Percentiles rank a stretch among this genome's conserved stretches.
Evolutionary conservation across 2,888 invertebrate genomes (phyloP).

Genomic region (Cephus spinipes): DNA sequence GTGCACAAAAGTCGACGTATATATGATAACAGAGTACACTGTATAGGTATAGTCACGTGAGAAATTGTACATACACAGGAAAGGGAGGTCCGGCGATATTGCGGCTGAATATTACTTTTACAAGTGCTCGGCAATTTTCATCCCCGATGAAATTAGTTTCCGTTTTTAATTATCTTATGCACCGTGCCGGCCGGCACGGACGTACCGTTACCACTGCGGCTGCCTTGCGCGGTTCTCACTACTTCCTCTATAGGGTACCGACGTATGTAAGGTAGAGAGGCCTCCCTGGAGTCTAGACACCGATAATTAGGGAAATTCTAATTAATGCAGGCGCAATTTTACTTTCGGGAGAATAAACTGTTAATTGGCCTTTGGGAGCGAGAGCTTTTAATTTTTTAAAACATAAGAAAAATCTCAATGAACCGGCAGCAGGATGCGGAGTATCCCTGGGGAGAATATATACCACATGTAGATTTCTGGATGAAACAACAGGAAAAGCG

Average conservation of each 20-base stretch:
- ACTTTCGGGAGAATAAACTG: no score
- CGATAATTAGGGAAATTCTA: conserved; percentile 3
- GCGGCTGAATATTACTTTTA: conserved; percentile 39
- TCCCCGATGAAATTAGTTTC: conserved; percentile 45
- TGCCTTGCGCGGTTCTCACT: background rate
- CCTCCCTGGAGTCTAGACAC: background rate
- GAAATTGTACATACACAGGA: no score
- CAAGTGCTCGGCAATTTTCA: conserved; percentile 34
- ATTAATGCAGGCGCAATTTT: background rate
- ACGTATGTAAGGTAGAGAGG: background rate
- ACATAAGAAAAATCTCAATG: no score
- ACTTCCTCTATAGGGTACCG: background rate
- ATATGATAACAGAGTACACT: no score
- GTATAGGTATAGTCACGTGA: no score
- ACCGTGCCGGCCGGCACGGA: background rate
- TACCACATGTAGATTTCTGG: no score
- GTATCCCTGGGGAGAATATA: no score
- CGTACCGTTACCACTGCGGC: background rate
- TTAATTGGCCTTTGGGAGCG: no score
- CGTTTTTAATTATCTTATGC: conserved; percentile 44
- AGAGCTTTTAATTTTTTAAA: no score
- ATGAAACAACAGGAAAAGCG: conserved; percentile 16
- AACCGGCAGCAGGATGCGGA: no score
- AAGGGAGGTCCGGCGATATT: conserved; percentile 7
- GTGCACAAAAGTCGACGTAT: no score